Evolutionary conservation across 2,888 invertebrate species (phyloP).

Genomic region (Eristalis pertinax): DNA sequence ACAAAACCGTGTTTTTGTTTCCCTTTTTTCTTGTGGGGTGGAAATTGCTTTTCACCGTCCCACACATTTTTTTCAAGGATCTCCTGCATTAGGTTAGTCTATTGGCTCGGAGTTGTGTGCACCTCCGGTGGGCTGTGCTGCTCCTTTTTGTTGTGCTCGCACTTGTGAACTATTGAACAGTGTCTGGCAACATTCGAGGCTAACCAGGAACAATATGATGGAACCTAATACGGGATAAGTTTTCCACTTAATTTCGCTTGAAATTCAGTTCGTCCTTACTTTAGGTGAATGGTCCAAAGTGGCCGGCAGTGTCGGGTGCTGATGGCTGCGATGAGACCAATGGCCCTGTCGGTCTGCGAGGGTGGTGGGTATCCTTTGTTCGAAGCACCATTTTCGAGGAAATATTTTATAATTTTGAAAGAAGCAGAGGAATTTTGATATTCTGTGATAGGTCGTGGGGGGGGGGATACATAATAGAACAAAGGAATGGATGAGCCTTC

Average conservation of each 20-base stretch:
- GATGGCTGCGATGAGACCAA: no score
- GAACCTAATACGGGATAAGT: conserved; percentile 66
- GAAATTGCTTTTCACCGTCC: conserved; percentile 35
- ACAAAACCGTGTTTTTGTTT: neutral
- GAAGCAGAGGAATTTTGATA: conserved; percentile 6
- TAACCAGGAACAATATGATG: conserved; percentile 57
- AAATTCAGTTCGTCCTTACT: conserved; percentile 58
- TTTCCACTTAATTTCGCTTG: conserved; percentile 69
- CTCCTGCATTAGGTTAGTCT: conserved; percentile 2
- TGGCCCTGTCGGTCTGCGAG: no score
- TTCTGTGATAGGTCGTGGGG: neutral
- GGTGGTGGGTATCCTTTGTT: conserved; percentile 33
- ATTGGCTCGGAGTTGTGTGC: conserved; percentile 32
- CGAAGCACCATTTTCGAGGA: conserved; percentile 38
- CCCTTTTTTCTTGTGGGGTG: neutral
- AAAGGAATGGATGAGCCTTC: conserved; percentile 39
- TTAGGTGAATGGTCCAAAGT: conserved; percentile 12
- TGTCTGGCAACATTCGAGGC: conserved; percentile 56
- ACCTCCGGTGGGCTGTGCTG: conserved; percentile 27
- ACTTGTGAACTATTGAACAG: conserved; percentile 58
- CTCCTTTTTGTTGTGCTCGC: neutral
- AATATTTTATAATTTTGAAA: conserved; percentile 57
- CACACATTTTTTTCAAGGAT: conserved; percentile 46
- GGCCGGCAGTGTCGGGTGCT: no score
- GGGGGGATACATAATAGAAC: conserved; percentile 30